These are phyloP conservation scores for Siniperca undulata DNA, from an alignment of 2,797 vertebrate genomes.

Conservation along the genomic window DNA sequence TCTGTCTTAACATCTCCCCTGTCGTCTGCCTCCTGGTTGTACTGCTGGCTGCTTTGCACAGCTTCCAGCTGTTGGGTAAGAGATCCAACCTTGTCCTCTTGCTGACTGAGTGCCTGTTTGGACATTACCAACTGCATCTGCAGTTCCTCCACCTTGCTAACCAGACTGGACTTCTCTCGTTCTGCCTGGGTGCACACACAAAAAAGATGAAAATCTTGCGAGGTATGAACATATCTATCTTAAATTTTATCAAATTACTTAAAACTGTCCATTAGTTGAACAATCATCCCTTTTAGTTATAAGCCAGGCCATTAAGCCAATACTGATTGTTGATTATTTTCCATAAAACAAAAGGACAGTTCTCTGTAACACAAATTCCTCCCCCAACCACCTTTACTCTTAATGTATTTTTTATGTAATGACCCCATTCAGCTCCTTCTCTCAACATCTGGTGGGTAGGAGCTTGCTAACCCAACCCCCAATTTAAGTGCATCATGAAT, in stretches of 20 bases:
- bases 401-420: conserved; percentile 73
- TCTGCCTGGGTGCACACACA: conserved; percentile 80
- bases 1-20: conserved; percentile 55
- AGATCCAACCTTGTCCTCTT: conserved; percentile 83
- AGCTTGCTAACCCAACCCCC: conserved; percentile 61
- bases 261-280: neutral
- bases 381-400: conserved; percentile 24
- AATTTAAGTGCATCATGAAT: conserved; percentile 73
- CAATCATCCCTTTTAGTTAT: neutral
- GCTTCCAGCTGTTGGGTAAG: conserved; percentile 84
- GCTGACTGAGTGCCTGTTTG: conserved; percentile 85
- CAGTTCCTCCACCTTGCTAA: conserved; percentile 85
- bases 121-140: conserved; percentile 86
- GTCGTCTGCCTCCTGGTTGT: conserved; percentile 51
- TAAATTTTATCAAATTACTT: neutral
- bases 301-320: neutral
- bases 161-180: conserved; percentile 85
- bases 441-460: conserved; percentile 66
- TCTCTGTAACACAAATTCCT: conserved; percentile 21
- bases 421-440: conserved; percentile 53
- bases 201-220: conserved; percentile 3
- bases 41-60: conserved; percentile 66
- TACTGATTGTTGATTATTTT: neutral
- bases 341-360: conserved; percentile 16
- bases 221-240: neutral